Conservation (phyloP, 2,797 vertebrate genomes). For the Rhabdomys pumilio region DNA sequence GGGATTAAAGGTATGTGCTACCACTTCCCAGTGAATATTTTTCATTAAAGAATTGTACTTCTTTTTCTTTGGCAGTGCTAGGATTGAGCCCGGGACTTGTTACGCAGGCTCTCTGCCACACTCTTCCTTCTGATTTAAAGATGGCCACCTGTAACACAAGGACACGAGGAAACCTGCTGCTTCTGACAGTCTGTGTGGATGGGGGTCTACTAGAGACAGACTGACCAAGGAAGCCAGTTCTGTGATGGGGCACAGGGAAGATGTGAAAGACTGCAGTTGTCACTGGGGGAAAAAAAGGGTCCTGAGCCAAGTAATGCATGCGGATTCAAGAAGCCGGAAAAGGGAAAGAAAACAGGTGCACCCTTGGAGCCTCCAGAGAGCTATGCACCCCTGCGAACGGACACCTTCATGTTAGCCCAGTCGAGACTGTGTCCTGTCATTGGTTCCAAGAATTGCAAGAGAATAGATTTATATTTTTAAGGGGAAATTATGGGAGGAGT, state of each 20-base stretch:
- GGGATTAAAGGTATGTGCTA: background rate
- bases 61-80: background rate
- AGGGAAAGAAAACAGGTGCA: background rate
- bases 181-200: background rate
- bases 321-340: background rate
- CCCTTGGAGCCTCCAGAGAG: background rate
- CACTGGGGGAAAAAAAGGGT: background rate
- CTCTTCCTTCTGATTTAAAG: background rate
- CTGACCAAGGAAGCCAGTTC: background rate
- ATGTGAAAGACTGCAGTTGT: background rate
- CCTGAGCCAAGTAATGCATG: background rate
- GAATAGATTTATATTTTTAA: slow-evolving; percentile 2
- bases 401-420: background rate
- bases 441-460: background rate
- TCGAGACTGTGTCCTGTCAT: background rate
- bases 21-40: background rate
- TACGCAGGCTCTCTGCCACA: background rate
- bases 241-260: background rate
- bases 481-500: background rate
- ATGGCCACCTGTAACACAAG: background rate
- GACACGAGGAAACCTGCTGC: background rate
- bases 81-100: background rate
- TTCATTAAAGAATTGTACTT: background rate
- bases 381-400: background rate
- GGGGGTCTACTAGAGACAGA: background rate